These are phyloP conservation scores for Glossophaga mutica DNA, from an alignment of 2,797 vertebrate species.

Conservation along the genomic window DNA sequence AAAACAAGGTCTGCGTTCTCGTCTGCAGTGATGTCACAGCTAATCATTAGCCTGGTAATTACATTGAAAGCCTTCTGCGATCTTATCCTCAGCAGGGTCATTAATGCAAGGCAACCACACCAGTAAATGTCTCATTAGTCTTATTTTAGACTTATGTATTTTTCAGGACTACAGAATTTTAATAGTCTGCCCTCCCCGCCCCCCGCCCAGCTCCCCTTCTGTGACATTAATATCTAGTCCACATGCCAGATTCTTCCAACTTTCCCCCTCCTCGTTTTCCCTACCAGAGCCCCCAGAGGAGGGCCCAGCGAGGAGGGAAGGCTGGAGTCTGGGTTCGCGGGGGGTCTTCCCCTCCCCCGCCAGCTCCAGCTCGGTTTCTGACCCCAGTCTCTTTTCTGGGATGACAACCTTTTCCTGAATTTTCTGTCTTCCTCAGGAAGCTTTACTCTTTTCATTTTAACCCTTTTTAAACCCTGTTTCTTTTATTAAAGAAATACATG, in stretches of 20 bases:
- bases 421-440: constrained; percentile 7
- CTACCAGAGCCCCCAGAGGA: background rate
- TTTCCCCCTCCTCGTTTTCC: background rate
- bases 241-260: background rate
- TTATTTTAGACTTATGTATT: constrained; percentile 83
- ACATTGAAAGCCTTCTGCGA: constrained; percentile 83
- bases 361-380: background rate
- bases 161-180: constrained; percentile 82
- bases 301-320: rapidly evolving
- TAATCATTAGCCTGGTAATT: constrained; percentile 84
- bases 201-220: constrained; percentile 14
- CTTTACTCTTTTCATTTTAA: constrained; percentile 25
- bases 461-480: background rate
- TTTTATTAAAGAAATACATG: background rate
- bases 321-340: rapidly evolving
- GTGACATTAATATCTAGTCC: constrained; percentile 72
- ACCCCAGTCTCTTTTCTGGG: background rate
- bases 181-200: constrained; percentile 66
- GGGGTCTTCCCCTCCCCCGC: background rate
- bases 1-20: constrained; percentile 73
- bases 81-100: constrained; percentile 82
- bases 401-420: background rate
- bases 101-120: constrained; percentile 82
- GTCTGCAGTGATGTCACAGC: constrained; percentile 82
- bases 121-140: constrained; percentile 85